Base-by-base conservation (phyloP, 2,888 invertebrate species). In the Heliconius ethilla region DNA sequence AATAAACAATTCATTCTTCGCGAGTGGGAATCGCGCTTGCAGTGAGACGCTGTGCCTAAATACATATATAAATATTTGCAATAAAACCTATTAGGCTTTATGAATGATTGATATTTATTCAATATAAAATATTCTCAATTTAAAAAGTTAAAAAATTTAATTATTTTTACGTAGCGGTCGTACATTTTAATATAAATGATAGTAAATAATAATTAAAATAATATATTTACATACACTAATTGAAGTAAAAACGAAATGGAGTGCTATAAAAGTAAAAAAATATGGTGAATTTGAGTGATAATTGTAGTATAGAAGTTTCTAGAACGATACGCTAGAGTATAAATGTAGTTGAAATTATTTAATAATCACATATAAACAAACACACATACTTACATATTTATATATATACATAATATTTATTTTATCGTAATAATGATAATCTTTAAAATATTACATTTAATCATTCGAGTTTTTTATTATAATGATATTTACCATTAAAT, bases 401-500 rank as follows among this genome's bases (percentile, higher is more conserved):
- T 29, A 40, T 29, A 55, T 70, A 70, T 55, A 70, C 55, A 72
- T 22, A 29, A 55, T 65, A 65, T 74, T 74, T 74, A 74, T 40
- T 22, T 74, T 63, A 40, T 62, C 18, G 15, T 55, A 70, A 29
- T 70, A 25, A 40, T 70, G 29, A 55, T 72, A 59, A 55, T 25
- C 33, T 51, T 70, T 11, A 51, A 55, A 55, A n/a, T 70, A 70
- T 70, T 13, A 55, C 22, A 33, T 55, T 55, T 70, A 70, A 70
- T 33, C 25, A 51, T 45, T 69, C 65, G 37, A 66, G 65, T 70
- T 72, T 62, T 75, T 70, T 40, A 63, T 45, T 59, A 72, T 72
- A 72, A 59, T 55, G 72, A 72, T 72, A 33, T 72, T 72, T 72
- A 59, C 33, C 11, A 69, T 69, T 69, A 69, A 7, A 55, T 70